Base-by-base conservation (phyloP, 2,113 vertebrate genomes). In the Phylloscopus whistleri region DNA sequence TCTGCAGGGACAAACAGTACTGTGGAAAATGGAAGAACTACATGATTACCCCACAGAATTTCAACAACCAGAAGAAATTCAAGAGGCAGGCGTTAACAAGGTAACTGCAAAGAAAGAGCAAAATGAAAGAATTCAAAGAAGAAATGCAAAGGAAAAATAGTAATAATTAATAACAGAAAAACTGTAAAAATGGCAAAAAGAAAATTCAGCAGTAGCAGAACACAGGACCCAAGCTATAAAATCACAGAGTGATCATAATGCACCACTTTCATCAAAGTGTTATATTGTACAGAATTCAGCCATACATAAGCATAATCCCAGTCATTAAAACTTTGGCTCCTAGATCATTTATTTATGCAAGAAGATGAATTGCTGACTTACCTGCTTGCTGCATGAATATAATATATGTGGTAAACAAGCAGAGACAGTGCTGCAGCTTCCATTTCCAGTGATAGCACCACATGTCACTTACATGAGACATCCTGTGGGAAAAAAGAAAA, bases 391-490 rank as follows among this genome's bases (percentile, higher is more conserved):
- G 97, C 52, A 98, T 64, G 55, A 63, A 97, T 37, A 95, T 87
- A 95, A 98, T 78, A 64, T 96, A 97, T 6, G 98, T 85, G 33
- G 95, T 72, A 55, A 98, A 55, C 15, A 96, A 94, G 85, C 75
- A 95, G 27, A 99, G 93, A 69, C 98, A 94, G 26, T 93, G 93
- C 39, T 74, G 92, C 89, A 98, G 97, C 96, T 98, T 98, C 99
- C 98, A 98, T 97, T 98, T 98, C 98, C 97, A 98, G 49, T 89
- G 97, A 94, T 94, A 97, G 89, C 98, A 98, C 97, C 98, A 98
- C 96, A 97, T 95, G 89, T 97, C 90, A 78, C 83, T 97, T 53
- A 96, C 79, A 82, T 87, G 96, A 84, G 96, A 98, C 98, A 98
- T 98, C 99, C 99, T 99, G 95, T 44, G 49, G 58, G 6, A 39